Evolutionary conservation across 37 sponge, comb jelly and placozoan species (phyloP).

Genomic region (Chondrosia reniformis): DNA sequence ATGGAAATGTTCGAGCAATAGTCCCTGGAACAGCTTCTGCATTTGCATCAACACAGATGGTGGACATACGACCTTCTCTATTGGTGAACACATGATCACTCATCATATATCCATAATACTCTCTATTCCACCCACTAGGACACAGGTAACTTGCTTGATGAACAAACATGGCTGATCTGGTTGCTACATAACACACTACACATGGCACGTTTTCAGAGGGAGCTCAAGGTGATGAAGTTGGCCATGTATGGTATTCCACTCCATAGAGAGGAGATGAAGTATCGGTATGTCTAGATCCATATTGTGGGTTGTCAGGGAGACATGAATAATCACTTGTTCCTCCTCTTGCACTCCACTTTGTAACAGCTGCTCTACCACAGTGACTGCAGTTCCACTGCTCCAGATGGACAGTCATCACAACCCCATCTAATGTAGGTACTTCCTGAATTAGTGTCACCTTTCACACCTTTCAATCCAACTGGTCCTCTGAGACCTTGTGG

Average conservation of each 20-base stretch:
- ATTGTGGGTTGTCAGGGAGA: conserved; percentile 37
- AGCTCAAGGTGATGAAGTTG: not conserved
- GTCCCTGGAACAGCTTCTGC: conserved; percentile 33
- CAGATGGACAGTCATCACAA: not conserved
- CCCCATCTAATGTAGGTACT: conserved; percentile 3
- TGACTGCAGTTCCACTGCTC: not conserved
- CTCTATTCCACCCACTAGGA: conserved; percentile 31
- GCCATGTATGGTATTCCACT: conserved; percentile 26
- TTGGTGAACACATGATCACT: too few species aligned
- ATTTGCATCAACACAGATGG: conserved; percentile 42
- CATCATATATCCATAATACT: conserved; percentile 64
- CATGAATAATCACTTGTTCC: conserved; percentile 48
- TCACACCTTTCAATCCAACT: not conserved
- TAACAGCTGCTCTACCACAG: not conserved
- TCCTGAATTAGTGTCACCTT: too few species aligned
- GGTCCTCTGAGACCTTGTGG: not conserved
- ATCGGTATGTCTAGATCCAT: not conserved
- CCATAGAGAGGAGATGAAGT: conserved; percentile 15
- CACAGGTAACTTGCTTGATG: conserved; percentile 40
- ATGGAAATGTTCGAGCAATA: conserved; percentile 7
- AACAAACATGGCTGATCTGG: conserved; percentile 21
- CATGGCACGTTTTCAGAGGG: conserved; percentile 36
- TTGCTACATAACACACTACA: conserved; percentile 43
- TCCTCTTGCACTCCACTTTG: conserved; percentile 1
- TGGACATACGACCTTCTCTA: too few species aligned